Conservation (phyloP, 2,113 vertebrate genomes). For the Psilopsiagon aurifrons region DNA sequence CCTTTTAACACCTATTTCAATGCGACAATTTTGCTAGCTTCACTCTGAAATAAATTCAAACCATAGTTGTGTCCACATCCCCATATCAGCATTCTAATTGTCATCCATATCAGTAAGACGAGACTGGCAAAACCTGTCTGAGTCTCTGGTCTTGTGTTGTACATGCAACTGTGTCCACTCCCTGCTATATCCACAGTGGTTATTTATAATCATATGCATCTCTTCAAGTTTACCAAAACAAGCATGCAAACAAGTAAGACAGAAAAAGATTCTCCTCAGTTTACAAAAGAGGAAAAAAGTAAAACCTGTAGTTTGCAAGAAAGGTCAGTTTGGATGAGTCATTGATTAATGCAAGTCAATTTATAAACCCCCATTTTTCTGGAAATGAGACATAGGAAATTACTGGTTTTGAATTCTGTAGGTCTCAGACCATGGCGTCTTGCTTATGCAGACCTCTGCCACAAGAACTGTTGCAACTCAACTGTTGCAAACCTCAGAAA, state of each 20-base stretch:
- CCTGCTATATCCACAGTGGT: background rate
- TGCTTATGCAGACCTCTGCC: background rate
- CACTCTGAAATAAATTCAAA: background rate
- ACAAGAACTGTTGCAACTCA: background rate
- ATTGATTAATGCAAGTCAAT: background rate
- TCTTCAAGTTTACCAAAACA: background rate
- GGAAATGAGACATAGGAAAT: background rate
- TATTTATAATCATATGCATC: background rate
- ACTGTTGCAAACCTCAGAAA: background rate
- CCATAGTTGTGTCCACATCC: background rate
- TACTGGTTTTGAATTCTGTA: background rate
- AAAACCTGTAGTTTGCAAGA: background rate
- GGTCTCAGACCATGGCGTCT: background rate
- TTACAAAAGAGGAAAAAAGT: background rate
- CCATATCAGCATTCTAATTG: background rate
- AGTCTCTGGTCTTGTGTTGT: background rate
- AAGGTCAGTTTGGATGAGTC: background rate
- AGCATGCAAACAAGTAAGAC: background rate
- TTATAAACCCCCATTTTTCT: background rate
- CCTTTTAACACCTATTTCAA: background rate
- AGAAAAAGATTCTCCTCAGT: background rate
- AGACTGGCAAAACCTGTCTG: background rate
- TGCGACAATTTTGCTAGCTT: background rate
- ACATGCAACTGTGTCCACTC: background rate
- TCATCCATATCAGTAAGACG: background rate